Base-by-base conservation (phyloP, 64 coral and sea anemone species). In the Montipora efflorescens region DNA sequence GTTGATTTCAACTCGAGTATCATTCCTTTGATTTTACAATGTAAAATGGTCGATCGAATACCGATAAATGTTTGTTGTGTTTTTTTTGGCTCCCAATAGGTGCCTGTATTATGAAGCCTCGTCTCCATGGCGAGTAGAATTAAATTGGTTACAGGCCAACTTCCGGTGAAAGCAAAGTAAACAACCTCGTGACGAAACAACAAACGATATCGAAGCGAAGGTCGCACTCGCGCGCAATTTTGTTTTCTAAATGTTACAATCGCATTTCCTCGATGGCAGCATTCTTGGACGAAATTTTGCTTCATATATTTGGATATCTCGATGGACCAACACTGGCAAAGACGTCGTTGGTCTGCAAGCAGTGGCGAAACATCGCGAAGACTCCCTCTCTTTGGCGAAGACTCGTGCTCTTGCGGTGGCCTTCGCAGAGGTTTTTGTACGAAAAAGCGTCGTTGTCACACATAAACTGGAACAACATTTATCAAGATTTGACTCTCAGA, bases 271-370 rank as follows among this genome's bases (percentile, higher is more conserved):
- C 61, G 48, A 96, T 96, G 94, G 85, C 83, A 20, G 89, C 87
- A 52, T 96, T 94, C 78, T 87, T 99, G 55, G 89, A 99, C 73
- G 97, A 99, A 92, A 96, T 99, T 90, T 59, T 99, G 47, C 91
- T 99, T 59, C 95, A 99, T 48, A 91, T 99, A 61, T 96, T 99
- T 94, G 88, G 85, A 70, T 99, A 94, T 89, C 77, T 99, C 8
- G 89, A 91, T 83, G 97, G 84, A 74, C 62, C 76, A 12, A 87
- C 89, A 2, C 82, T 99, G 59, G 70, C 89, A 18, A 94, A 81
- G 80, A 45, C 76, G 44, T 94, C 88, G 9, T 19, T 81, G 8
- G 95, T 99, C 66, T 99, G 95, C 59, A 99, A 91, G 45, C 95
- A 96, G 69, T 99, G 97, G 97, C 7, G 85, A 14, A 89, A 89